phyloP scores from a whole-genome alignment of 37 sponge, comb jelly and placozoan genomes.

The Ephydatia muelleri region DNA sequence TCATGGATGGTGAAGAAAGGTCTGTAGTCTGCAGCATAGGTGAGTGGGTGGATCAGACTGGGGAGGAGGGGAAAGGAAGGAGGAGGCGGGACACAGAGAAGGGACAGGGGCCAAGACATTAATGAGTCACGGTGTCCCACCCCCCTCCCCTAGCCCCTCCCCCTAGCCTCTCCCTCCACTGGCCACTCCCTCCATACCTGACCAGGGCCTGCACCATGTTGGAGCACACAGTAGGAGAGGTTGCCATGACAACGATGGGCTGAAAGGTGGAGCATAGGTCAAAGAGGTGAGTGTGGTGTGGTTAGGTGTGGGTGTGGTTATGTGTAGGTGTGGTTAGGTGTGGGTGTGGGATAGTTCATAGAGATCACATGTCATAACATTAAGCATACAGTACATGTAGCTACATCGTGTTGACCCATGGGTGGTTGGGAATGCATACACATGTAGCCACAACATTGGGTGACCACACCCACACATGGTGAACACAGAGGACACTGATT shows the following conservation, averaged over 20 bases:
- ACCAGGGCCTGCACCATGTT: constrained; percentile 91
- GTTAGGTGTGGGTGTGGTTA: too few species aligned
- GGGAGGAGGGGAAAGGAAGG: constrained; percentile 23
- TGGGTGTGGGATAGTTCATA: too few species aligned
- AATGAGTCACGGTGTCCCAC: neutral
- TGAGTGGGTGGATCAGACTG: constrained; percentile 77
- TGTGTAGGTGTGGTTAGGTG: too few species aligned
- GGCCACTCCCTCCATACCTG: constrained; percentile 49
- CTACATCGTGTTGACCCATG: too few species aligned
- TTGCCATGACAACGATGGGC: constrained; percentile 91
- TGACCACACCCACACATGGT: too few species aligned
- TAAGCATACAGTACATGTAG: too few species aligned
- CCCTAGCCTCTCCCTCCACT: too few species aligned
- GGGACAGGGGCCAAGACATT: neutral
- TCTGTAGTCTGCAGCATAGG: constrained; percentile 78
- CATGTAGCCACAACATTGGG: too few species aligned
- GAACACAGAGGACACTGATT: too few species aligned
- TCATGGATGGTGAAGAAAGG: constrained; percentile 99
- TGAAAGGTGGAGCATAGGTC: constrained; percentile 2
- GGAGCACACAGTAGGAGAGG: constrained; percentile 89
- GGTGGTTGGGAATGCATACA: too few species aligned
- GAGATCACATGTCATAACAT: too few species aligned
- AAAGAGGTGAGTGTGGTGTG: neutral
- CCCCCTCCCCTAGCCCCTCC: neutral
- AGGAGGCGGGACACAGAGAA: too few species aligned